These are phyloP conservation scores for Platichthys stellatus DNA, from an alignment of 2,113 vertebrate genomes.

Conservation along the genomic window DNA sequence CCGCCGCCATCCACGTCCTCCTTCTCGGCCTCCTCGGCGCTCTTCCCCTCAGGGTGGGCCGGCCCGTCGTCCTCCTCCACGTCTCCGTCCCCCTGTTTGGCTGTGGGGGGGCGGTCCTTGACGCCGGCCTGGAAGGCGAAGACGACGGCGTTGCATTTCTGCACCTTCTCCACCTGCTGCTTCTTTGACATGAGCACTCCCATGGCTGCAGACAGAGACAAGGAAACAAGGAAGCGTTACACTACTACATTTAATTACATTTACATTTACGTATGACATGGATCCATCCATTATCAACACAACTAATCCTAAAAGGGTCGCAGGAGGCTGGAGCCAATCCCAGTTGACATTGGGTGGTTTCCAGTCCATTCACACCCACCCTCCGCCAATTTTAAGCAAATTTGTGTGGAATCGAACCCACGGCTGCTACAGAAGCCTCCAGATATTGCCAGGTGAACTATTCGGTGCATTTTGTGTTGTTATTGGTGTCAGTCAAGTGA, in stretches of 20 bases:
- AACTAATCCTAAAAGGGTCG: no score
- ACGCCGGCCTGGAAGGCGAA: slow-evolving; percentile 93
- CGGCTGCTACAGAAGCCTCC: no score
- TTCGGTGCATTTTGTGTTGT: no score
- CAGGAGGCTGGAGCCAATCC: no score
- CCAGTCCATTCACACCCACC: no score
- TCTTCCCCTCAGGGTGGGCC: slow-evolving; percentile 72
- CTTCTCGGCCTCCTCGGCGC: slow-evolving; percentile 46
- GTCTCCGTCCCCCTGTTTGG: slow-evolving; percentile 65
- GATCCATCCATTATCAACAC: no score
- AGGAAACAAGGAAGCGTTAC: slow-evolving; percentile 19
- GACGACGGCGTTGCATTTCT: slow-evolving; percentile 94
- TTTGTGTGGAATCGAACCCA: not conserved
- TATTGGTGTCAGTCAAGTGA: no score
- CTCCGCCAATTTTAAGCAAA: no score
- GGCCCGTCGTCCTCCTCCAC: slow-evolving; percentile 77
- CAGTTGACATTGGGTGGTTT: no score
- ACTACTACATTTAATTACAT: not conserved
- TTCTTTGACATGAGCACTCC: slow-evolving; percentile 97
- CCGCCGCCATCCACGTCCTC: slow-evolving; percentile 73
- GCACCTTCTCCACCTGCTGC: slow-evolving; percentile 97
- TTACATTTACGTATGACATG: no score
- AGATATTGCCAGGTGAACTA: no score
- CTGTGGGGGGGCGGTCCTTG: slow-evolving; percentile 82
- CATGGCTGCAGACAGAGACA: slow-evolving; percentile 83